Evolutionary conservation across 1,140 invertebrate genomes (phyloP).

Genomic region (Zaprionus ghesquierei): DNA sequence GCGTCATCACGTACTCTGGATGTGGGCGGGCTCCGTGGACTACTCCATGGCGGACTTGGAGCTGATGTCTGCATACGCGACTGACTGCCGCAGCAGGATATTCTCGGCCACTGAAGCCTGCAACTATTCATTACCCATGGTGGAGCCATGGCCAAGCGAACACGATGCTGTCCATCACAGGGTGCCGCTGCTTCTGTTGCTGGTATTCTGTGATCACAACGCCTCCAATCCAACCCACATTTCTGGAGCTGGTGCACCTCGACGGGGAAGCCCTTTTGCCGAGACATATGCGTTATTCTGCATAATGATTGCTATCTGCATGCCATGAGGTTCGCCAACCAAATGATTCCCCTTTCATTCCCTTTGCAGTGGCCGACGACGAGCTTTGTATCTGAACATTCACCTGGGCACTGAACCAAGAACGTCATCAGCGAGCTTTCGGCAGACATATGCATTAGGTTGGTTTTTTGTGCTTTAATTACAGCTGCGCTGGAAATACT

Average conservation of each 20-base stretch:
- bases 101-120: slow-evolving; percentile 89
- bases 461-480: not conserved
- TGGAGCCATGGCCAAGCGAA: slow-evolving; percentile 87
- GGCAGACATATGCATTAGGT: not conserved
- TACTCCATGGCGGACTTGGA: slow-evolving; percentile 82
- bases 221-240: slow-evolving; percentile 84
- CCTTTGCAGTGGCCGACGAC: slow-evolving; percentile 78
- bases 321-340: slow-evolving; percentile 61
- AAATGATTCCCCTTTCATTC: slow-evolving; percentile 11
- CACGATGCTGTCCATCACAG: slow-evolving; percentile 90
- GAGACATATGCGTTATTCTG: slow-evolving; percentile 83
- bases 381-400: slow-evolving; percentile 44
- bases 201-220: slow-evolving; percentile 85
- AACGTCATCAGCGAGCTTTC: slow-evolving; percentile 84
- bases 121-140: slow-evolving; percentile 91
- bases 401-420: slow-evolving; percentile 86
- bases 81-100: slow-evolving; percentile 92
- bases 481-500: not conserved
- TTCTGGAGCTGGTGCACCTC: slow-evolving; percentile 80
- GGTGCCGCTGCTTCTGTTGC: slow-evolving; percentile 88
- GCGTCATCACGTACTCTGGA: slow-evolving; percentile 88
- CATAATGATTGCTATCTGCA: slow-evolving; percentile 82
- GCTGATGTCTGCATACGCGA: slow-evolving; percentile 87
- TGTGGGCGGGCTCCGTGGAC: slow-evolving; percentile 87
- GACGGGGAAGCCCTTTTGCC: slow-evolving; percentile 80